phyloP scores from a whole-genome alignment of 2,113 vertebrate species.

The Marmota monax region DNA sequence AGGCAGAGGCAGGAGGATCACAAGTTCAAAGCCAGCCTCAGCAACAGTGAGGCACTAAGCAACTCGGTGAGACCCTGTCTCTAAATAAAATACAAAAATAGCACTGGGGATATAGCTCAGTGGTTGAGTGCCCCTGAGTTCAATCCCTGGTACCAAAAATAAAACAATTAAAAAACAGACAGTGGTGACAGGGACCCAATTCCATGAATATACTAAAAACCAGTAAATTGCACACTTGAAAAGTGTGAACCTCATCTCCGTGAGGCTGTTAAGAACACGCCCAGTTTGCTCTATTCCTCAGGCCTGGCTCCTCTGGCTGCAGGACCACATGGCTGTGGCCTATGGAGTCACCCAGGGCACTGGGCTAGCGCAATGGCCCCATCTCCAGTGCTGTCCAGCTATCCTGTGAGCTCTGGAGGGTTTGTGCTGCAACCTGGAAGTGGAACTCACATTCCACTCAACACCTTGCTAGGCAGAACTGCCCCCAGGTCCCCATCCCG shows the following conservation, averaged over 20 bases:
- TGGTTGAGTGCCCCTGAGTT: too few relatives aligned
- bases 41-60: too few relatives aligned
- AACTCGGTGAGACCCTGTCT: too few relatives aligned
- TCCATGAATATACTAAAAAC: not conserved
- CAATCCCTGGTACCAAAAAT: too few relatives aligned
- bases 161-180: too few relatives aligned
- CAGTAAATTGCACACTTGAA: not conserved
- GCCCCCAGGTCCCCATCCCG: rapidly evolving
- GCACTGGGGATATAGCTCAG: too few relatives aligned
- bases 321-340: not conserved
- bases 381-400: rapidly evolving
- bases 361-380: not conserved
- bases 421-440: not conserved
- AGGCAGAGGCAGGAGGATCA: too few relatives aligned
- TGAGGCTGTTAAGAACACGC: not conserved
- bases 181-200: not conserved
- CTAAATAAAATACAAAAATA: too few relatives aligned
- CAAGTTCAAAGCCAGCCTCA: too few relatives aligned
- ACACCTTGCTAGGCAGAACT: not conserved
- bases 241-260: not conserved
- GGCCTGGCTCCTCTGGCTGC: not conserved
- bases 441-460: not conserved
- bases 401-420: not conserved
- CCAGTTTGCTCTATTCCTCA: not conserved
- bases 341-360: not conserved